Conservation (phyloP, 2,888 invertebrate species). For the Piscicola geometra region DNA sequence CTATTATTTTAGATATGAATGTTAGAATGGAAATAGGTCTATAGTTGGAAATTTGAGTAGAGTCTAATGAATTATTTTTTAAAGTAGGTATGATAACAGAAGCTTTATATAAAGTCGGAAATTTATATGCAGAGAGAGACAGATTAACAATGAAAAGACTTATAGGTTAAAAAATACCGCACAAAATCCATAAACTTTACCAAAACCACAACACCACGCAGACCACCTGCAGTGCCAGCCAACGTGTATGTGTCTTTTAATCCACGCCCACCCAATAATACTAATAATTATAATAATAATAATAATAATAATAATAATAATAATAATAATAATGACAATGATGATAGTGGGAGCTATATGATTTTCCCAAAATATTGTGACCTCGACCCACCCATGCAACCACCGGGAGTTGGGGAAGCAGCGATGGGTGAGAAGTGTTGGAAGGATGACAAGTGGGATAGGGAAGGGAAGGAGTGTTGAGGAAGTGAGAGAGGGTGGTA, state of each 20-base stretch:
- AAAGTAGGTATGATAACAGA: too few species aligned
- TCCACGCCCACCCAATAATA: too few species aligned
- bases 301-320: not conserved
- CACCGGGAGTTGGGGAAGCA: not conserved
- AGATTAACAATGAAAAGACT: constrained; percentile 3
- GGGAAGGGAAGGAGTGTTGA: not conserved
- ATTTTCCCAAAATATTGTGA: not conserved
- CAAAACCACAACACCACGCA: not conserved
- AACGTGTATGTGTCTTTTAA: too few species aligned
- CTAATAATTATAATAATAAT: constrained; percentile 3
- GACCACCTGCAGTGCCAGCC: too few species aligned
- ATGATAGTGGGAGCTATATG: not conserved
- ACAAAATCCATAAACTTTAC: not conserved
- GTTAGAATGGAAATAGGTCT: too few species aligned
- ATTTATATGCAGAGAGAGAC: too few species aligned
- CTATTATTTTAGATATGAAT: too few species aligned
- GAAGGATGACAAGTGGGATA: not conserved
- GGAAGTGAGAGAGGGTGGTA: not conserved
- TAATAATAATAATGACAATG: constrained; percentile 3
- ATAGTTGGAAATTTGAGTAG: too few species aligned
- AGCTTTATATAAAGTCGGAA: too few species aligned
- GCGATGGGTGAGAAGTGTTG: not conserved
- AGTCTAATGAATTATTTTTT: too few species aligned
- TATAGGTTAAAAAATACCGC: not conserved
- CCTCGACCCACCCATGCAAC: too few species aligned